Conservation (phyloP, 2,797 vertebrate species). For the Silurus aristotelis region DNA sequence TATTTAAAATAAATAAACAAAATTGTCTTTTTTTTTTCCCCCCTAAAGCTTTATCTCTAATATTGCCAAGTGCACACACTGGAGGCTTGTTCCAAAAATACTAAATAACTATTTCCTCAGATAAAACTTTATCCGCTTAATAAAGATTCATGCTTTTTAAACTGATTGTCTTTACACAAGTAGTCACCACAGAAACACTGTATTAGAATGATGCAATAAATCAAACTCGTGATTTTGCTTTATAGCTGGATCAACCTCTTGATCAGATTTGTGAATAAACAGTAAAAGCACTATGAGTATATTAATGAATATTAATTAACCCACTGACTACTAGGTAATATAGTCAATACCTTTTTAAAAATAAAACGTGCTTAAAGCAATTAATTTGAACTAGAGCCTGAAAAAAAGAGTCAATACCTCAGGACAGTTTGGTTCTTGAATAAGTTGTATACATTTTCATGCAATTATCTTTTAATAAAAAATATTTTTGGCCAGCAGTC, state of each 20-base stretch:
- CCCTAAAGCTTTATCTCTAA: background rate
- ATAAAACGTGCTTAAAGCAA: background rate
- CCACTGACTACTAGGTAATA: background rate
- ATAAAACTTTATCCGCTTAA: background rate
- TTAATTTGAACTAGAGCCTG: background rate
- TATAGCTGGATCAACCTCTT: background rate
- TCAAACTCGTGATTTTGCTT: background rate
- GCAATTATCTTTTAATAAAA: background rate
- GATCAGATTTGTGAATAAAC: background rate
- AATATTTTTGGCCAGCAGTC: constrained; percentile 61
- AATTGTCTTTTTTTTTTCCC: background rate
- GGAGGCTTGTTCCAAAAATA: background rate
- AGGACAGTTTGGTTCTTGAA: background rate
- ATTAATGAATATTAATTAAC: background rate
- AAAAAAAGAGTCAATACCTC: background rate
- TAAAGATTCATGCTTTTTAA: background rate
- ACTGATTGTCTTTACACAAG: no score
- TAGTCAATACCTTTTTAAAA: background rate
- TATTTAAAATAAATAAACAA: background rate
- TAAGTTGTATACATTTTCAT: background rate
- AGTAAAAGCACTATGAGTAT: background rate
- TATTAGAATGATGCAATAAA: background rate
- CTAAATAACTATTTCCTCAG: background rate
- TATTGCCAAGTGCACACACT: background rate
- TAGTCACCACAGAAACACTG: background rate